phyloP scores from a whole-genome alignment of 2,888 invertebrate species.

The Rugalucina vietnamica region DNA sequence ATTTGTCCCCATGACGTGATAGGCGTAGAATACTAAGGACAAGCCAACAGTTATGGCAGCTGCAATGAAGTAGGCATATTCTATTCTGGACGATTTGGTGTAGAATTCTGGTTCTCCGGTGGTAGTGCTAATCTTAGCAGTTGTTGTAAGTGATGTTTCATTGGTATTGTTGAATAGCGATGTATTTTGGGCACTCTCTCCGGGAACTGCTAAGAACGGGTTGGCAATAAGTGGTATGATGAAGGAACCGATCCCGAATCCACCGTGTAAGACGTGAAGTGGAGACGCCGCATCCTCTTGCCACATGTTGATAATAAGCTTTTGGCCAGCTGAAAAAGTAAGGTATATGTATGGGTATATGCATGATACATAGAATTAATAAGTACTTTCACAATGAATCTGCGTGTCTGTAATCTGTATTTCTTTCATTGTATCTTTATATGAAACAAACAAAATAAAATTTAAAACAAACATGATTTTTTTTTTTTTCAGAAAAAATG shows the following conservation, averaged over 20 bases:
- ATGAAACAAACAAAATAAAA: too few relatives aligned
- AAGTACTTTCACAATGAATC: too few relatives aligned
- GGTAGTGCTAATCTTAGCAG: neutral
- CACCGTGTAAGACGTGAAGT: conserved; percentile 72
- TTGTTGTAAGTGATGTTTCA: neutral
- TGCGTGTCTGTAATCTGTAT: too few relatives aligned
- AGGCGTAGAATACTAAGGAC: conserved; percentile 63
- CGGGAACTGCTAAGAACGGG: conserved; percentile 68
- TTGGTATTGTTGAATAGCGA: neutral
- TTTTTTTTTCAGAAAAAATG: too few relatives aligned
- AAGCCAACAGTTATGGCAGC: conserved; percentile 53
- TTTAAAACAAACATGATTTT: too few relatives aligned
- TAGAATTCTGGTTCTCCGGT: conserved; percentile 19
- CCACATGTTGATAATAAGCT: conserved; percentile 72
- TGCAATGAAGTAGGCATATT: conserved; percentile 65
- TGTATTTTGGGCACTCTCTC: neutral
- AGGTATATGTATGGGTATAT: too few relatives aligned
- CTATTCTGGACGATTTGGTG: conserved; percentile 64
- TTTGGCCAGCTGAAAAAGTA: conserved; percentile 73
- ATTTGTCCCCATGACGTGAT: conserved; percentile 32
- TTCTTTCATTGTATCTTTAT: too few relatives aligned
- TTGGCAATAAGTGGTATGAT: conserved; percentile 72
- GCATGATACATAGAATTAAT: too few relatives aligned
- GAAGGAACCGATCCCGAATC: conserved; percentile 75
- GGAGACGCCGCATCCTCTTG: conserved; percentile 70